A percentile compares a stretch with the other conserved stretches of the same genome.
Conservation (phyloP, 2,888 invertebrate species). For the Drosophila meridiana region DNA sequence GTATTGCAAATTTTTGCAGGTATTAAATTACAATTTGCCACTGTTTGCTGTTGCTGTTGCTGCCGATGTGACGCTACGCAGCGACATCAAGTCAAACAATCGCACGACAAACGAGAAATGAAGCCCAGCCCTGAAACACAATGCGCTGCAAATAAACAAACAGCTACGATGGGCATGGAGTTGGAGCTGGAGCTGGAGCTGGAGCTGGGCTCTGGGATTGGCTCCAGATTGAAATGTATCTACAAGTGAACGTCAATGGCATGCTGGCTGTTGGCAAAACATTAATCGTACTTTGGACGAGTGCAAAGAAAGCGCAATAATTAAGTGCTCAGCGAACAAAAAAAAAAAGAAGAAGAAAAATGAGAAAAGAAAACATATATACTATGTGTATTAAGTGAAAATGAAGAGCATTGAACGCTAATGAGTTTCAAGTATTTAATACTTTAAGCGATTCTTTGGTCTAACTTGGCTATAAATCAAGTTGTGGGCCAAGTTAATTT, state of each 20-base stretch:
- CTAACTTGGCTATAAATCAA: not conserved
- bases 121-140: conserved; percentile 70
- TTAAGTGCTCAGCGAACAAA: conserved; percentile 34
- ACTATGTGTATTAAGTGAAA: conserved; percentile 19
- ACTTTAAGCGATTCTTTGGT: conserved; percentile 19
- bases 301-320: conserved; percentile 41
- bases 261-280: conserved; percentile 7
- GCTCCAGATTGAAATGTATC: conserved; percentile 60
- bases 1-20: conserved; percentile 70
- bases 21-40: conserved; percentile 76
- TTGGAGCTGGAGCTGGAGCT: not conserved
- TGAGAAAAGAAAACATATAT: conserved; percentile 1
- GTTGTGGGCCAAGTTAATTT: not conserved
- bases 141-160: conserved; percentile 69
- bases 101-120: conserved; percentile 34
- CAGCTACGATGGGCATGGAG: conserved; percentile 44
- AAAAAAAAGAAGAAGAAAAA: not conserved
- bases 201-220: conserved; percentile 39
- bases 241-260: conserved; percentile 41
- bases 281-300: conserved; percentile 20
- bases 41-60: conserved; percentile 49
- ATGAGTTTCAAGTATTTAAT: conserved; percentile 31
- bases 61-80: conserved; percentile 40
- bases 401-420: conserved; percentile 22
- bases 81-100: conserved; percentile 60